These are phyloP conservation scores for Sus scrofa DNA, from an alignment of 2,113 vertebrate species.

Conservation along the genomic window DNA sequence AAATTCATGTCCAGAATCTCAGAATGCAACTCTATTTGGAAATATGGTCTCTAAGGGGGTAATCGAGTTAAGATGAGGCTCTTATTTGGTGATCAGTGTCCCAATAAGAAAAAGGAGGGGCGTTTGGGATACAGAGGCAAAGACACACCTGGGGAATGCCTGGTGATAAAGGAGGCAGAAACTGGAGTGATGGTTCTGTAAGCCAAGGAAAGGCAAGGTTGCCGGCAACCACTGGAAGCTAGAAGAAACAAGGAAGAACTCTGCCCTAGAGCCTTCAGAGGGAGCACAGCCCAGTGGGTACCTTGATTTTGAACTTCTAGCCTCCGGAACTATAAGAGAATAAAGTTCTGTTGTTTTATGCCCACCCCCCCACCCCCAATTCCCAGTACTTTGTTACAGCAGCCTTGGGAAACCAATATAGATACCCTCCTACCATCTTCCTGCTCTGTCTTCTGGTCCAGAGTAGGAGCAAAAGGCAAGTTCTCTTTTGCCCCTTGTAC, in stretches of 20 bases:
- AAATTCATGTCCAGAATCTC: not conserved
- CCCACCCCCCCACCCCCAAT: fast-evolving
- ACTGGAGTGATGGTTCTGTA: not conserved
- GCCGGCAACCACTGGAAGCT: not conserved
- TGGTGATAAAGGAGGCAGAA: not conserved
- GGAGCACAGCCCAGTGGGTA: fast-evolving
- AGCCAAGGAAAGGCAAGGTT: not conserved
- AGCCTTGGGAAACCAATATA: not conserved
- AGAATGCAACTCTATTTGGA: not conserved
- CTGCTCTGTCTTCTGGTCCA: slow-evolving; percentile 3
- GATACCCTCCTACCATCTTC: not conserved
- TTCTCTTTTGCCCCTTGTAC: slow-evolving; percentile 82
- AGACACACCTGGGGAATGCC: not conserved
- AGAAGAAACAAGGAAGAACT: not conserved
- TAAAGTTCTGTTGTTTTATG: too few relatives aligned
- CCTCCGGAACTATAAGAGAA: not conserved
- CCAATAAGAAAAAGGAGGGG: not conserved
- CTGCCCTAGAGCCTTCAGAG: not conserved
- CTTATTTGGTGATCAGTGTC: not conserved
- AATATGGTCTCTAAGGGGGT: not conserved
- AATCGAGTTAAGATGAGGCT: not conserved
- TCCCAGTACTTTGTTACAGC: fast-evolving
- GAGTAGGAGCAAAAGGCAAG: slow-evolving; percentile 79
- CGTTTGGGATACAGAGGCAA: too few relatives aligned
- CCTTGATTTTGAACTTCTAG: not conserved